Conservation (phyloP, 2,797 vertebrate species). For the Sebastes elongatus region DNA sequence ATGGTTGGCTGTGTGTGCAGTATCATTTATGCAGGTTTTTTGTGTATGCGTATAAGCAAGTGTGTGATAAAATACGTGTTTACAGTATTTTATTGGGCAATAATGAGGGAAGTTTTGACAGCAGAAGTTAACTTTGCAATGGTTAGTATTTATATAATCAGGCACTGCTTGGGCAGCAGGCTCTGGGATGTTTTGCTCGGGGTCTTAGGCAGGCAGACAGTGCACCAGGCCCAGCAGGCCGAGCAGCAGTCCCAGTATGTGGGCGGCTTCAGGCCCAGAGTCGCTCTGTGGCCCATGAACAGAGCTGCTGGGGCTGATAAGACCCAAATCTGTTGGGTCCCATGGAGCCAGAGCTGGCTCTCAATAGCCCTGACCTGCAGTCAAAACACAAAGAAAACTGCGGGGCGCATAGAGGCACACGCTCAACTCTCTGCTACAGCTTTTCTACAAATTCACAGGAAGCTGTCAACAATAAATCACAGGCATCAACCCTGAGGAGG, state of each 20-base stretch:
- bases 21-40: neutral
- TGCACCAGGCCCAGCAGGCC: conserved; percentile 38
- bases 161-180: neutral
- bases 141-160: conserved; percentile 12
- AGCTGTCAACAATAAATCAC: conserved; percentile 53
- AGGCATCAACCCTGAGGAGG: conserved; percentile 35
- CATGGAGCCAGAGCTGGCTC: conserved; percentile 31
- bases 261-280: conserved; percentile 34
- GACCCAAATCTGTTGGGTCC: conserved; percentile 52
- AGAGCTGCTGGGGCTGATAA: conserved; percentile 58
- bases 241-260: conserved; percentile 40
- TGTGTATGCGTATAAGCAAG: neutral
- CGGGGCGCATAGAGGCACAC: neutral
- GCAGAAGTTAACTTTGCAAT: conserved; percentile 19
- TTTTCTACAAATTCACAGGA: conserved; percentile 38
- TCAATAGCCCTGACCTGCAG: conserved; percentile 45
- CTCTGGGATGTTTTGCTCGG: conserved; percentile 24
- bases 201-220: conserved; percentile 10
- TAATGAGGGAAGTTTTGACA: conserved; percentile 13
- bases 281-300: conserved; percentile 41
- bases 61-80: conserved; percentile 20
- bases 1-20: conserved; percentile 5
- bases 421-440: neutral
- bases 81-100: conserved; percentile 7
- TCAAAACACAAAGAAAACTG: conserved; percentile 39